Evolutionary conservation across 35 echinoderm and acorn worm genomes (phyloP).

Genomic region (Diadema setosum): DNA sequence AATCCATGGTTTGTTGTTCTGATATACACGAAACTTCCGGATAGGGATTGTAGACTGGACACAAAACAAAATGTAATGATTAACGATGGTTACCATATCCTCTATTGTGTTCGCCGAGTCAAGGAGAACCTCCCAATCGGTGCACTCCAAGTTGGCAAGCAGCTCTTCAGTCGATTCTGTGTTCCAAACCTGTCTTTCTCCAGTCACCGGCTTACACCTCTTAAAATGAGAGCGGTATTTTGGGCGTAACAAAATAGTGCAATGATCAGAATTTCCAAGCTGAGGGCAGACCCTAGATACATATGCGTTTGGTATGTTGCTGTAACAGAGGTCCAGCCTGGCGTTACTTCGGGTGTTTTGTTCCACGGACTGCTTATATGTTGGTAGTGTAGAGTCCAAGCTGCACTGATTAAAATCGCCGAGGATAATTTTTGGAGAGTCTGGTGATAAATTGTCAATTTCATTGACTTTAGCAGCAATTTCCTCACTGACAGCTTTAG

Average conservation of each 20-base stretch:
- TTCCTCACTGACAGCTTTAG: background rate
- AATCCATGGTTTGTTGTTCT: slow-evolving; percentile 47
- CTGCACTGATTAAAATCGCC: background rate
- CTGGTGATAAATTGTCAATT: background rate
- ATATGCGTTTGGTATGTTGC: slow-evolving; percentile 24
- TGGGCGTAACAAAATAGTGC: slow-evolving; percentile 24
- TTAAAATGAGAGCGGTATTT: slow-evolving; percentile 5
- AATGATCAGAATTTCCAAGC: slow-evolving; percentile 53
- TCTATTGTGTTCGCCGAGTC: background rate
- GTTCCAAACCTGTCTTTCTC: slow-evolving; percentile 12
- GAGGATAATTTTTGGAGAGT: background rate
- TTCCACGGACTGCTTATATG: slow-evolving; percentile 41
- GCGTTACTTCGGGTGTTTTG: background rate
- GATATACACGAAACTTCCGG: background rate
- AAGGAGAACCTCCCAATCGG: slow-evolving; percentile 4
- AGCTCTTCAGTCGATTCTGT: background rate
- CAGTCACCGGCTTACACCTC: background rate
- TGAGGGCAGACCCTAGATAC: background rate
- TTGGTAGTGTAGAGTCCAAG: slow-evolving; percentile 1
- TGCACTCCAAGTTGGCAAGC: slow-evolving; percentile 30
- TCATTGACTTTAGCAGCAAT: slow-evolving; percentile 18
- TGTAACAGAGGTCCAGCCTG: slow-evolving; percentile 29
- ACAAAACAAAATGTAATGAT: background rate
- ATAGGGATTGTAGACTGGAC: slow-evolving; percentile 2
- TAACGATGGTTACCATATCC: slow-evolving; percentile 6